Conservation (phyloP, 2,113 vertebrate species). For the Propithecus coquereli region DNA sequence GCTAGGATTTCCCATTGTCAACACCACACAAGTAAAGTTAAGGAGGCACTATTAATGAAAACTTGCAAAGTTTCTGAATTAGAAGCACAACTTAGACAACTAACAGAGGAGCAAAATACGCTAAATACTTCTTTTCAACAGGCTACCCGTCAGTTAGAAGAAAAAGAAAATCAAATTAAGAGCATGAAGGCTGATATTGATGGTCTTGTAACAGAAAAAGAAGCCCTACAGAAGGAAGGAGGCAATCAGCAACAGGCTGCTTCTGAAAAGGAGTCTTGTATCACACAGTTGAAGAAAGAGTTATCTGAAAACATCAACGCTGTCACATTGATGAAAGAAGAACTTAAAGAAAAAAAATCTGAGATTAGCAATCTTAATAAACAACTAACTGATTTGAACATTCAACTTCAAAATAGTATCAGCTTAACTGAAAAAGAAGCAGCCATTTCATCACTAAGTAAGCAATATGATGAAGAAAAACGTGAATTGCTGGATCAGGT, state of each 20-base stretch:
- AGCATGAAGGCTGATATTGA: slow-evolving; percentile 85
- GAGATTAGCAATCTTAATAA: slow-evolving; percentile 84
- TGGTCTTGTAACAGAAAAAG: slow-evolving; percentile 83
- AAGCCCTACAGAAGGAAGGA: slow-evolving; percentile 84
- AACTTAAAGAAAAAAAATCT: slow-evolving; percentile 84
- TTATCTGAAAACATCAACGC: slow-evolving; percentile 84
- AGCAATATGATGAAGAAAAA: slow-evolving; percentile 84
- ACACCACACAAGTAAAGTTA: slow-evolving; percentile 79
- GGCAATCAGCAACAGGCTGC: slow-evolving; percentile 83
- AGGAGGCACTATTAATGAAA: slow-evolving; percentile 83
- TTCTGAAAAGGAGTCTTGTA: slow-evolving; percentile 88
- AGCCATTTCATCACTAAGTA: slow-evolving; percentile 84
- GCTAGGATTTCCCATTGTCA: slow-evolving; percentile 84
- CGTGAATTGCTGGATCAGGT: slow-evolving; percentile 80
- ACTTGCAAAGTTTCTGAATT: slow-evolving; percentile 82
- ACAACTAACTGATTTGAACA: slow-evolving; percentile 84
- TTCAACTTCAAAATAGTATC: slow-evolving; percentile 83
- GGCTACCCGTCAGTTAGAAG: slow-evolving; percentile 85
- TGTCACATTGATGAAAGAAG: slow-evolving; percentile 85
- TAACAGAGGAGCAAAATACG: slow-evolving; percentile 82
- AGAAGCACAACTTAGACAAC: slow-evolving; percentile 85
- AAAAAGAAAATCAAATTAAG: slow-evolving; percentile 85
- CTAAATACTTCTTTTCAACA: slow-evolving; percentile 86
- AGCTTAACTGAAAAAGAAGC: slow-evolving; percentile 88
- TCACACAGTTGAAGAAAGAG: slow-evolving; percentile 88